These are phyloP conservation scores for Hydrophis major DNA, from an alignment of 2,797 vertebrate species.

Conservation along the genomic window DNA sequence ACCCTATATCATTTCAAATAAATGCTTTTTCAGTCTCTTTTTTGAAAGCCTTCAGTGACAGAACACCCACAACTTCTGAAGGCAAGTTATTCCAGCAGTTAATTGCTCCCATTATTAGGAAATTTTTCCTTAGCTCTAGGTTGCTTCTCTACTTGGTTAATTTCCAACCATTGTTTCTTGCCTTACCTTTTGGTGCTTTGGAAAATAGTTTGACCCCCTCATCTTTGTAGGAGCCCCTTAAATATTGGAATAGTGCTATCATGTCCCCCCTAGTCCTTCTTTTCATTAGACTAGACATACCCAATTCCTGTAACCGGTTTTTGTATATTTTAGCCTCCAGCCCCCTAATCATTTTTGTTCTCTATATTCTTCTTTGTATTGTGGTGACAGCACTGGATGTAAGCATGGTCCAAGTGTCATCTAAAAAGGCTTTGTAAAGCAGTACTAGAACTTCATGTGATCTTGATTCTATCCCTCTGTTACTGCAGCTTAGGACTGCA, in stretches of 20 bases:
- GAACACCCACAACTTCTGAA: not conserved
- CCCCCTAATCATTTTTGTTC: not conserved
- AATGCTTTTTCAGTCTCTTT: not conserved
- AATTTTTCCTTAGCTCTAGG: not conserved
- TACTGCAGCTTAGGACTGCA: not conserved
- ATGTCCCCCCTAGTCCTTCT: not conserved
- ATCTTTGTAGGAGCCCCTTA: not conserved
- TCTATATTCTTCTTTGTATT: not conserved
- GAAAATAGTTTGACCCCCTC: not conserved
- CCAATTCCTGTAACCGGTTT: not conserved
- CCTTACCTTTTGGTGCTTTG: not conserved
- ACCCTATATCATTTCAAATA: not conserved
- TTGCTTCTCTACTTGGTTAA: not conserved
- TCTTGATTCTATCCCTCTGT: not conserved
- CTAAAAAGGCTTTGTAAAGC: not conserved
- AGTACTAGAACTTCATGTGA: not conserved
- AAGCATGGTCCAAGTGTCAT: not conserved
- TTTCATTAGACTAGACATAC: not conserved
- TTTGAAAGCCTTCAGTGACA: not conserved
- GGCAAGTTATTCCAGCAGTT: not conserved
- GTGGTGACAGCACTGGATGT: not conserved
- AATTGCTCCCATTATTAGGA: not conserved
- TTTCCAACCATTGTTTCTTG: not conserved
- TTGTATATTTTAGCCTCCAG: not conserved
- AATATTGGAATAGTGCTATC: not conserved